These are phyloP conservation scores for Nycticebus coucang DNA, from an alignment of 2,113 vertebrate genomes.

Conservation along the genomic window DNA sequence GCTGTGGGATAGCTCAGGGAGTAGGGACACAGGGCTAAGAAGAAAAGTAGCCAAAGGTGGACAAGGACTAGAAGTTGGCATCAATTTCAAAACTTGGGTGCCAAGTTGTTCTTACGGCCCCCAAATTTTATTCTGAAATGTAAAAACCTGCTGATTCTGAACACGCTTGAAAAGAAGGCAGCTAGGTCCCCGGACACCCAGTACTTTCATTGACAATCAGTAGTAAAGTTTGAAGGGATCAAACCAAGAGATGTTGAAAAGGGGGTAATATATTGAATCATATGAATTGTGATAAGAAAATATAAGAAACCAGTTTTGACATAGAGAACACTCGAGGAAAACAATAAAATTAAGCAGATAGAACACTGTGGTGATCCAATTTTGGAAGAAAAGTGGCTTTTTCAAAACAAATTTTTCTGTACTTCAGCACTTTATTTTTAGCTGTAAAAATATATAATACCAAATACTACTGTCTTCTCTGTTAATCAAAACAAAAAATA, in stretches of 20 bases:
- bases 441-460: neutral
- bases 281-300: neutral
- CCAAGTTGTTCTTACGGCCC: conserved; percentile 33
- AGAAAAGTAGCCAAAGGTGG: neutral
- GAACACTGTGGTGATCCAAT: neutral
- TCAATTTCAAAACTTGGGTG: conserved; percentile 50
- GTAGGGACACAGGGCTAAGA: neutral
- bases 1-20: conserved; percentile 47
- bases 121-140: conserved; percentile 61
- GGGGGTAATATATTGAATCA: neutral
- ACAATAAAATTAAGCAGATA: conserved; percentile 1
- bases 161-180: conserved; percentile 55
- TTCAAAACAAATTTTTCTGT: conserved; percentile 26
- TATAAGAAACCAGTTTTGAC: neutral
- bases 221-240: neutral
- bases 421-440: conserved; percentile 20
- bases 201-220: conserved; percentile 47
- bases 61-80: conserved; percentile 17
- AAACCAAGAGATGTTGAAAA: conserved; percentile 2
- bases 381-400: neutral
- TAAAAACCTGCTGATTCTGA: conserved; percentile 56
- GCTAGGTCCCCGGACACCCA: neutral
- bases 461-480: neutral
- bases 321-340: neutral
- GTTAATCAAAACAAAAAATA: conserved; percentile 20